These are phyloP conservation scores for Lasius platythorax DNA, from an alignment of 2,888 invertebrate species.

Conservation along the genomic window DNA sequence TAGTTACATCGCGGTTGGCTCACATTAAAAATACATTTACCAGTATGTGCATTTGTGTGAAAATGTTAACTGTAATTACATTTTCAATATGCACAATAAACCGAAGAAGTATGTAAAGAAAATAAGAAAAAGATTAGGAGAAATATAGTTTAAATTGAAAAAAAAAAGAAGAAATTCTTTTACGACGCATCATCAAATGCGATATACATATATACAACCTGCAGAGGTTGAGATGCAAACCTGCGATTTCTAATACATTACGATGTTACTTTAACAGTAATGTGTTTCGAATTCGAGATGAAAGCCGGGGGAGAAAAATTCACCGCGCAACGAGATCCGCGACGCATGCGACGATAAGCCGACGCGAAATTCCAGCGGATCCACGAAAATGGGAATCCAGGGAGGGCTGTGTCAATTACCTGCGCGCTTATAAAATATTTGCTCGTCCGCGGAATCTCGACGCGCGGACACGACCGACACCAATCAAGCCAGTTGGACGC, in stretches of 20 bases:
- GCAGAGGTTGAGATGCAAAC: background rate
- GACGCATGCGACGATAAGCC: slow-evolving; percentile 68
- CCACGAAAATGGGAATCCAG: slow-evolving; percentile 56
- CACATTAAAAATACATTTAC: slow-evolving; percentile 1
- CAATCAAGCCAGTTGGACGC: slow-evolving; percentile 72
- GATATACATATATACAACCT: background rate
- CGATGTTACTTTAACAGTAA: background rate
- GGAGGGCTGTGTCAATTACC: slow-evolving; percentile 72
- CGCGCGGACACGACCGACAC: slow-evolving; percentile 61
- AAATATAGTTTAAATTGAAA: background rate
- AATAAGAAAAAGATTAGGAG: background rate
- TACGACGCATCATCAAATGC: no score
- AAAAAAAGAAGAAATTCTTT: background rate
- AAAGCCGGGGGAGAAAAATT: slow-evolving; percentile 11
- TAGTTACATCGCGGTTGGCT: background rate
- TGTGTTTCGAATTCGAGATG: background rate
- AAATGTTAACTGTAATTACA: background rate
- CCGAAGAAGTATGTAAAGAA: background rate
- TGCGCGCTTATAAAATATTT: slow-evolving; percentile 78
- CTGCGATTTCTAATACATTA: background rate
- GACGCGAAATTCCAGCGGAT: slow-evolving; percentile 59
- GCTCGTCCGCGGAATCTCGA: slow-evolving; percentile 60
- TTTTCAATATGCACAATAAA: background rate
- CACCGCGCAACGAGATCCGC: slow-evolving; percentile 14
- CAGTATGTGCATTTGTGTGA: background rate